Percentiles rank a stretch among this genome's conserved stretches.
Evolutionary conservation across 2,113 vertebrate species (phyloP).

Genomic region (Gulo gulo): DNA sequence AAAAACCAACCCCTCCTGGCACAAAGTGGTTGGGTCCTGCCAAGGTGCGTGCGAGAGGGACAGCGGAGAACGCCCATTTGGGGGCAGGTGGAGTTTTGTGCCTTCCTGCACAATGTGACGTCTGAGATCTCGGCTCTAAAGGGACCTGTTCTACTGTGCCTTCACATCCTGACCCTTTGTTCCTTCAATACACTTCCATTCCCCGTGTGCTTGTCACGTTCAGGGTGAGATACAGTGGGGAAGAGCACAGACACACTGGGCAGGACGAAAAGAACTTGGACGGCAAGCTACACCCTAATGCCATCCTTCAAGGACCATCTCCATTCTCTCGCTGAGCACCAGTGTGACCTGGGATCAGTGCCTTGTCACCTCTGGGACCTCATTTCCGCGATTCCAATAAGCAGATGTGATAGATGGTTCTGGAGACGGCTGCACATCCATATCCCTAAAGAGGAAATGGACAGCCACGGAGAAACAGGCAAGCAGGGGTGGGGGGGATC

Average conservation of each 20-base stretch:
- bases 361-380: not conserved
- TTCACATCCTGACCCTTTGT: not conserved
- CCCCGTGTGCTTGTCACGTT: not conserved
- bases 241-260: not conserved
- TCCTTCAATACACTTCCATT: not conserved
- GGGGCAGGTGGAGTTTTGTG: not conserved
- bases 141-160: too few species aligned
- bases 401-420: not conserved
- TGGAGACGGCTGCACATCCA: not conserved
- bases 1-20: rapidly evolving
- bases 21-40: not conserved
- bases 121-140: not conserved
- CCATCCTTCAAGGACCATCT: not conserved
- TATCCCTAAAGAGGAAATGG: not conserved
- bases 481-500: not conserved
- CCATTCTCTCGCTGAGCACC: not conserved
- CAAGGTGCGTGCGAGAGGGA: too few species aligned
- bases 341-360: not conserved
- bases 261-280: not conserved
- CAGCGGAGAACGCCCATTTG: rapidly evolving
- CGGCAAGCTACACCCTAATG: not conserved
- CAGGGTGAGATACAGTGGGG: not conserved
- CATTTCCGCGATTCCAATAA: not conserved
- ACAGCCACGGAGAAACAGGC: not conserved
- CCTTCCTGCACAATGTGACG: not conserved